Evolutionary conservation across 2,797 vertebrate species (phyloP).

Genomic region (Anableps anableps): DNA sequence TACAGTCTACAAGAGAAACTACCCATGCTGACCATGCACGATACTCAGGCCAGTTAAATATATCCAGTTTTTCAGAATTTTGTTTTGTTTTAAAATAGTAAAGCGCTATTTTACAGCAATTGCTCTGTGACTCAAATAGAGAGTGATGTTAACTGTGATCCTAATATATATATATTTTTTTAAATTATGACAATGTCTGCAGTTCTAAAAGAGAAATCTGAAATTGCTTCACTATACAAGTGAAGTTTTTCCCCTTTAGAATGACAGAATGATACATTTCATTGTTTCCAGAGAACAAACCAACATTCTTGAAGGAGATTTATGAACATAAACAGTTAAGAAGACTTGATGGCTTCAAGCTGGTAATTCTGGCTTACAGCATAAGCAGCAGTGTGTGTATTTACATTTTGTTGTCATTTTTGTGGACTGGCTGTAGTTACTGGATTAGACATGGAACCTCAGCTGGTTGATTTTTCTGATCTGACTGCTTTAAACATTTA

Average conservation of each 20-base stretch:
- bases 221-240: neutral
- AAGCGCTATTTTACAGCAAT: neutral
- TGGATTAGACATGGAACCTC: slow-evolving; percentile 5
- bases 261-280: slow-evolving; percentile 37
- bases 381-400: slow-evolving; percentile 17
- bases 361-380: slow-evolving; percentile 22
- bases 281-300: slow-evolving; percentile 34
- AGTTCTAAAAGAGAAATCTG: too few species aligned
- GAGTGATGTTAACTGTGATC: neutral
- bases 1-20: neutral
- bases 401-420: slow-evolving; percentile 16
- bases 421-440: neutral
- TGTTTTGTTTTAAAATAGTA: neutral
- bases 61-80: neutral
- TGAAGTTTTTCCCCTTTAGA: slow-evolving; percentile 13
- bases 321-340: slow-evolving; percentile 43
- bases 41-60: neutral
- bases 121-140: neutral
- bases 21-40: neutral
- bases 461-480: neutral
- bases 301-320: slow-evolving; percentile 39
- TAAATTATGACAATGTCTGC: neutral
- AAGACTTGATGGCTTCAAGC: slow-evolving; percentile 22
- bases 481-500: slow-evolving; percentile 19
- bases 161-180: neutral